These are phyloP conservation scores for Macrosoma leucophasiata DNA, from an alignment of 2,888 invertebrate genomes.

Conservation along the genomic window DNA sequence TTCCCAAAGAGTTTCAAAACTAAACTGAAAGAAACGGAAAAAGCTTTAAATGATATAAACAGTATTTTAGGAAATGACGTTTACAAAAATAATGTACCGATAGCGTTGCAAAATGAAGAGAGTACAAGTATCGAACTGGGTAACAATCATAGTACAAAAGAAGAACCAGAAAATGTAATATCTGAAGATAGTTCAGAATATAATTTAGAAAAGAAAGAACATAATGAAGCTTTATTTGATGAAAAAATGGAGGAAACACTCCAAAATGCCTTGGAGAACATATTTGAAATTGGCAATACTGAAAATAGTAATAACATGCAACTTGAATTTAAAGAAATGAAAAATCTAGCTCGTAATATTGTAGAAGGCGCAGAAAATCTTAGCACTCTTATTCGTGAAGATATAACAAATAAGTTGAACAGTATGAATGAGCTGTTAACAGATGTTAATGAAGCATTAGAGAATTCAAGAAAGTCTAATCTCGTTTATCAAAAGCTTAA, in stretches of 20 bases:
- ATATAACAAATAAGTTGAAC: constrained; percentile 66
- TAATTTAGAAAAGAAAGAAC: neutral
- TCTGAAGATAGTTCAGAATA: too few relatives aligned
- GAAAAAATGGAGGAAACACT: constrained; percentile 49
- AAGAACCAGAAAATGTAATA: too few relatives aligned
- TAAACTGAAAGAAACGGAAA: constrained; percentile 53
- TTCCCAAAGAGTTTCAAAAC: constrained; percentile 45
- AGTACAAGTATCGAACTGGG: too few relatives aligned
- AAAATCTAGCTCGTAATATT: constrained; percentile 52
- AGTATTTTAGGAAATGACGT: too few relatives aligned
- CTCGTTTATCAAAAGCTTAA: constrained; percentile 53
- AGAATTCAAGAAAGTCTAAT: constrained; percentile 59
- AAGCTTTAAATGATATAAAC: constrained; percentile 44
- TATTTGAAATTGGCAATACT: constrained; percentile 40
- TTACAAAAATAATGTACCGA: too few relatives aligned
- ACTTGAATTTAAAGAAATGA: constrained; percentile 60
- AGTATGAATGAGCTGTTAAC: constrained; percentile 65
- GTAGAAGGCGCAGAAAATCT: constrained; percentile 64
- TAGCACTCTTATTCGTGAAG: constrained; percentile 59
- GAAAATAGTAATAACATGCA: constrained; percentile 46
- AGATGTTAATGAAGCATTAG: constrained; percentile 62
- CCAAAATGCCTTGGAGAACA: constrained; percentile 44
- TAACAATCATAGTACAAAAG: too few relatives aligned
- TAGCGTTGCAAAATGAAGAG: too few relatives aligned
- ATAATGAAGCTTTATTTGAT: constrained; percentile 34